Evolutionary conservation across 1,140 invertebrate species (phyloP).

Genomic region (Acromyrmex charruanus): DNA sequence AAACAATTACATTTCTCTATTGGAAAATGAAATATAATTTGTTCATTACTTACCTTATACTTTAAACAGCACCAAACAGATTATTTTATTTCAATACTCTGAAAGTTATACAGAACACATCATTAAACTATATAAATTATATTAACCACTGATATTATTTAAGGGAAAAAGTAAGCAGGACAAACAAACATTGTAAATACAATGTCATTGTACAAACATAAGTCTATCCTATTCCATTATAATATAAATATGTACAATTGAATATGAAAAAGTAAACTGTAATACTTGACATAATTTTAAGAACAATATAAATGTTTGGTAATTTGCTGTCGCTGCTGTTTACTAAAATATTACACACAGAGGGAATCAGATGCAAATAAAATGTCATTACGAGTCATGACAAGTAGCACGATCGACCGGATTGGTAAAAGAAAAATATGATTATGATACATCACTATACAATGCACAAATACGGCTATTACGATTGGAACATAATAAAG

Average conservation of each 20-base stretch:
- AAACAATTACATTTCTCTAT: neutral
- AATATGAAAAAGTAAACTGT: neutral
- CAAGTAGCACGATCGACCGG: neutral
- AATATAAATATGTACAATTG: slow-evolving; percentile 7
- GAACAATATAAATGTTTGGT: neutral
- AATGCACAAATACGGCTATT: neutral
- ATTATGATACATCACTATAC: neutral
- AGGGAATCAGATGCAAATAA: too few relatives aligned
- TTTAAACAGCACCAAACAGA: slow-evolving; percentile 65
- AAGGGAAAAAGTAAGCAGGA: neutral
- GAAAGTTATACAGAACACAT: slow-evolving; percentile 50
- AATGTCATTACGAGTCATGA: neutral
- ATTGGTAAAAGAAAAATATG: neutral
- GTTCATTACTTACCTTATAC: slow-evolving; percentile 60
- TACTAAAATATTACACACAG: neutral
- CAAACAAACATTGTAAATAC: neutral
- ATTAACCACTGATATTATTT: neutral
- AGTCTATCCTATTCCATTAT: neutral
- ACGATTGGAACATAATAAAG: neutral
- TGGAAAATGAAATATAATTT: neutral
- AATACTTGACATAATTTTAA: slow-evolving; percentile 24
- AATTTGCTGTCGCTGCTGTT: neutral
- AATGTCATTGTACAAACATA: neutral
- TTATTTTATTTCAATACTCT: slow-evolving; percentile 76
- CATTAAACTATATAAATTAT: slow-evolving; percentile 17